These are phyloP conservation scores for Momotus momota DNA, from an alignment of 2,797 vertebrate species.

Conservation along the genomic window DNA sequence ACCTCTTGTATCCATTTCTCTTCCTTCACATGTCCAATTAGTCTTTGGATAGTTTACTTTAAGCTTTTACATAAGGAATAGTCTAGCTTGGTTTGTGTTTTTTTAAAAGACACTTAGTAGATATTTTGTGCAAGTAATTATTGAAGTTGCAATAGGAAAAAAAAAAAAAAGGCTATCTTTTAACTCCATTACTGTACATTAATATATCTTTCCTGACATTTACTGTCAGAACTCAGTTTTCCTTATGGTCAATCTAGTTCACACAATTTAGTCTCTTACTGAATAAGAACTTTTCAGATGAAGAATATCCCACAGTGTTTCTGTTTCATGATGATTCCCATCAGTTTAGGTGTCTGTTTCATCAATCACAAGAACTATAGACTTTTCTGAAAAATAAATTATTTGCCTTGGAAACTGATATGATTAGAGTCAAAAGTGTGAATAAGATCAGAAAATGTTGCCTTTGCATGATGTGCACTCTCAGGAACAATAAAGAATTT, in stretches of 20 bases:
- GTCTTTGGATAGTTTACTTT: background rate
- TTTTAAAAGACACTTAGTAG: slow-evolving; percentile 21
- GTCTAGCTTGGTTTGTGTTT: background rate
- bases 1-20: background rate
- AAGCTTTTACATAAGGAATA: background rate
- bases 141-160: background rate
- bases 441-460: slow-evolving; percentile 10
- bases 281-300: slow-evolving; percentile 37
- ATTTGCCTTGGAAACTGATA: slow-evolving; percentile 1
- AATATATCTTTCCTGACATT: slow-evolving; percentile 55
- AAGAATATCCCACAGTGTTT: slow-evolving; percentile 24
- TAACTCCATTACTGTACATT: slow-evolving; percentile 24
- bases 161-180: background rate
- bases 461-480: background rate
- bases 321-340: slow-evolving; percentile 6
- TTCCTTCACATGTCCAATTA: background rate
- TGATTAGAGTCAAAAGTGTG: background rate
- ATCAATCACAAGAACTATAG: background rate
- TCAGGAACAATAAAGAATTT: background rate
- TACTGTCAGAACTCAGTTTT: slow-evolving; percentile 59
- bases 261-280: slow-evolving; percentile 16
- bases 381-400: slow-evolving; percentile 6
- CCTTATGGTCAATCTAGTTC: slow-evolving; percentile 27
- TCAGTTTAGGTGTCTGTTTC: slow-evolving; percentile 9
- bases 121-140: slow-evolving; percentile 21